Evolutionary conservation across 2,113 vertebrate genomes (phyloP), one percentile per base, ranked within the genome.

Genomic region (Actenoides hombroni): DNA sequence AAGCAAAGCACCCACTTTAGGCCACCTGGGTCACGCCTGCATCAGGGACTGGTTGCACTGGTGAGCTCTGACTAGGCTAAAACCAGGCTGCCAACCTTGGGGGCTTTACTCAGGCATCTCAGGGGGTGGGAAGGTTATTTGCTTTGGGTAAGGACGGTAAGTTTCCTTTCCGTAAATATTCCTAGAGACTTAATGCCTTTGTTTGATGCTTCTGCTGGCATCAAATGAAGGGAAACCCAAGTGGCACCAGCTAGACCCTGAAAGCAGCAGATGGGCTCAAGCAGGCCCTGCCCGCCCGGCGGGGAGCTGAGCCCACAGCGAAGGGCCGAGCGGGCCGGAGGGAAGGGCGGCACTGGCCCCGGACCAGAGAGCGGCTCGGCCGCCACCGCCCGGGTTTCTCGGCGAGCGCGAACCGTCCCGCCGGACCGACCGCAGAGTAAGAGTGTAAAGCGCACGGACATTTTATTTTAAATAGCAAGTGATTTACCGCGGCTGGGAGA

Each of bases 371-470:
- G 1, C 0, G 4, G 28, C 33, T 4, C 37, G 25, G 57, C n/a
- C 13, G 1, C 24, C 3, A 6, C 10, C 48, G 2, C 3, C 2
- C 18, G 10, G 8, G 29, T 4, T 33, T 29, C 31, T 2, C 3
- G 26, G 49, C 0, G 7, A 40, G n/a, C 33, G 1, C 0, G 2
- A 51, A 4, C 42, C 12, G 1, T 2, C n/a, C 39, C 13, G 1
- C 24, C 5, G 1, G 51, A 53, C 51, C 26, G 6, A 18, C 19
- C 49, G 2, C 49, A 5, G 16, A 11, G 20, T 20, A 13, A 67
- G 17, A 3, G 6, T 39, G 2, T 4, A 20, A 14, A 73, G 16
- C 3, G 6, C 56, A 3, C 5, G 9, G 33, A 6, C n/a, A 4
- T 37, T 46, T 53, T 23, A 29, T 48, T 48, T 31, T 46, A 46